These are phyloP conservation scores for Meda fulgida DNA, from an alignment of 2,797 vertebrate genomes.

Conservation along the genomic window DNA sequence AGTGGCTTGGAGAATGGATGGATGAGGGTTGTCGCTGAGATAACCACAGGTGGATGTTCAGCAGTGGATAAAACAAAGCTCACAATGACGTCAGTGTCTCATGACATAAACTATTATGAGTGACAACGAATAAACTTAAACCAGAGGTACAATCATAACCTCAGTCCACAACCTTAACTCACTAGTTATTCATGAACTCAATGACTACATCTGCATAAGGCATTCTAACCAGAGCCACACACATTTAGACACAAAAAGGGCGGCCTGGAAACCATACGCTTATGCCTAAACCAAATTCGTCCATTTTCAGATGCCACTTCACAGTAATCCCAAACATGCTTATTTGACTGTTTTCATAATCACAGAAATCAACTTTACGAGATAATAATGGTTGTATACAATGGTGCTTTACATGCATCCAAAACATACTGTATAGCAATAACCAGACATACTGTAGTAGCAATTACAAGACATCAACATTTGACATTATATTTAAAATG, in stretches of 20 bases:
- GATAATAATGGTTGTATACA: constrained; percentile 1
- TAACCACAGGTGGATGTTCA: neutral
- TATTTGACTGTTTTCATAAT: constrained; percentile 18
- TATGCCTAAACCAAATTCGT: constrained; percentile 12
- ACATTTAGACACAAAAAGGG: constrained; percentile 11
- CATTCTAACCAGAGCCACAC: constrained; percentile 13
- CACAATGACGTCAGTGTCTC: neutral
- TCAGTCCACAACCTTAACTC: constrained; percentile 3
- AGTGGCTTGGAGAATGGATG: neutral
- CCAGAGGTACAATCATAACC: neutral
- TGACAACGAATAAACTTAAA: neutral
- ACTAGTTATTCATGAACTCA: constrained; percentile 47
- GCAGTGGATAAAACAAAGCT: neutral
- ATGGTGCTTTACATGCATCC: neutral
- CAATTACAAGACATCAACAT: neutral
- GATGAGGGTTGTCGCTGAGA: neutral
- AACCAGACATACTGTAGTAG: neutral
- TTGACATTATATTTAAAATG: neutral
- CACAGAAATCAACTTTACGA: neutral
- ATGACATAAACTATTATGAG: neutral
- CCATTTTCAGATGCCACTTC: constrained; percentile 21
- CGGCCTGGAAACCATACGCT: neutral
- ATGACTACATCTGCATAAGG: constrained; percentile 42
- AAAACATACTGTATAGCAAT: neutral
- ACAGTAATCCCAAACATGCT: constrained; percentile 8